Conservation (phyloP, 2,797 vertebrate genomes). For the Eulemur coronatus region DNA sequence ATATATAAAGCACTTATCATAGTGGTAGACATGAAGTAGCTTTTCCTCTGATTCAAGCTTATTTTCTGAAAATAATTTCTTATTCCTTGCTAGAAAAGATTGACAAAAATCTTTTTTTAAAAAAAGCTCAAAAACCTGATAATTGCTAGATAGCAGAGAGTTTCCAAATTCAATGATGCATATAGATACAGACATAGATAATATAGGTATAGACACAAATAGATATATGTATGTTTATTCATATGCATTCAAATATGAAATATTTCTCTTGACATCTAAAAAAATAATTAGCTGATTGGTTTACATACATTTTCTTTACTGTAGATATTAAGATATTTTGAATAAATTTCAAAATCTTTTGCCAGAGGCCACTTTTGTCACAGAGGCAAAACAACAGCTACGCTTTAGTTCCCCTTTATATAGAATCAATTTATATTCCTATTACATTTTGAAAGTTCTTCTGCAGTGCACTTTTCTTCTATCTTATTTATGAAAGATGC, state of each 20-base stretch:
- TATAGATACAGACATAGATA: background rate
- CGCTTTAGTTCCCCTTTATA: background rate
- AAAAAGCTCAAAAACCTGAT: background rate
- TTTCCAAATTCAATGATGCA: background rate
- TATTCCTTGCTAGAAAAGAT: background rate
- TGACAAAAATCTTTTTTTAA: background rate
- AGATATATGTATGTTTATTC: background rate
- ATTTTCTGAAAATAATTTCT: slow-evolving; percentile 21
- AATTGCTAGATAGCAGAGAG: background rate
- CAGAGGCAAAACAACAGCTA: background rate
- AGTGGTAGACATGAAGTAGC: background rate
- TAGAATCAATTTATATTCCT: background rate
- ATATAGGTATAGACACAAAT: background rate
- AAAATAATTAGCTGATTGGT: background rate
- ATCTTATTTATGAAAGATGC: background rate
- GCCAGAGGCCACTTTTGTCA: background rate
- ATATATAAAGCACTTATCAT: background rate
- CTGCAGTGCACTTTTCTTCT: background rate
- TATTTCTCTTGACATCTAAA: background rate
- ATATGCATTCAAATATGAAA: background rate
- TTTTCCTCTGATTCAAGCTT: background rate
- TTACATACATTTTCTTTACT: background rate
- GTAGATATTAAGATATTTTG: background rate
- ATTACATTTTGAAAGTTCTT: background rate
- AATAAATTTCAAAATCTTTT: background rate